phyloP scores from a whole-genome alignment of 2,113 vertebrate species.

The Macquaria australasica region DNA sequence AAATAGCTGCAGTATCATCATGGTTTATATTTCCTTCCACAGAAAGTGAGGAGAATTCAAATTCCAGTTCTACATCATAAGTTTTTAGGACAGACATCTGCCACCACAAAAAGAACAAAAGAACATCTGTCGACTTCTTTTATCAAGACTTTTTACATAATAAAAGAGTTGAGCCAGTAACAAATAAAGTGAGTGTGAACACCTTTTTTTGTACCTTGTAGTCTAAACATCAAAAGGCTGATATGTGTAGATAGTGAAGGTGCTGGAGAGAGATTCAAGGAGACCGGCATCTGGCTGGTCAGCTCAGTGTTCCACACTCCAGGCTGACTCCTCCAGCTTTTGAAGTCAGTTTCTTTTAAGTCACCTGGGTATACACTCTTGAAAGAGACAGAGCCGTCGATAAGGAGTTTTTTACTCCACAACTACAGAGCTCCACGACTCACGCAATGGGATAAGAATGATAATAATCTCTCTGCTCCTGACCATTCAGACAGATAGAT shows the following conservation, averaged over 20 bases:
- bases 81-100: conserved; percentile 36
- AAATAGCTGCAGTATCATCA: neutral
- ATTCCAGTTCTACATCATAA: neutral
- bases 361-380: conserved; percentile 39
- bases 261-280: conserved; percentile 35
- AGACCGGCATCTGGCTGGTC: conserved; percentile 42
- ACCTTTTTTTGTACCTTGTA: conserved; percentile 17
- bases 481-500: conserved; percentile 20
- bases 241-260: conserved; percentile 29
- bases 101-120: conserved; percentile 38
- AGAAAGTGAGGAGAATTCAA: neutral
- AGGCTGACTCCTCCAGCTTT: conserved; percentile 36
- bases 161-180: conserved; percentile 16
- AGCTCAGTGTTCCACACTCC: conserved; percentile 43
- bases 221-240: conserved; percentile 45
- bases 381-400: conserved; percentile 21
- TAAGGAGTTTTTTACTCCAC: conserved; percentile 38
- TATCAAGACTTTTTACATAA: conserved; percentile 20
- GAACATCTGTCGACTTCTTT: conserved; percentile 42
- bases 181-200: conserved; percentile 32
- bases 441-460: conserved; percentile 9
- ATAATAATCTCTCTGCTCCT: conserved; percentile 38
- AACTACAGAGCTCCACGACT: conserved; percentile 29
- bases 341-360: conserved; percentile 54
- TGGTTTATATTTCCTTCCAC: neutral